phyloP scores from a whole-genome alignment of 2,888 invertebrate species.

The Callinectes sapidus region DNA sequence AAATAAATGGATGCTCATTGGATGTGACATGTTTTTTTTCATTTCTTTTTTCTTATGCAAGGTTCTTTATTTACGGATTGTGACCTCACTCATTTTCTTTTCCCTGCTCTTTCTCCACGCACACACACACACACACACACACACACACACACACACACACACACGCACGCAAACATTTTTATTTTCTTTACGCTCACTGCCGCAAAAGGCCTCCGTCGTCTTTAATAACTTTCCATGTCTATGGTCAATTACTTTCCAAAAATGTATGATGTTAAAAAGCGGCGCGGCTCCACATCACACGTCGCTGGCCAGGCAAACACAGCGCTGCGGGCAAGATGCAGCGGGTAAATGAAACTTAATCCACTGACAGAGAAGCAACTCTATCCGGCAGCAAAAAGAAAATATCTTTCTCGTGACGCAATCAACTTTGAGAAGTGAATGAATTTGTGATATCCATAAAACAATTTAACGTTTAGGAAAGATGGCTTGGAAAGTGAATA shows the following conservation, averaged over 20 bases:
- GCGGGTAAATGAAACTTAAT: not conserved
- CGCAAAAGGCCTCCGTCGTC: not conserved
- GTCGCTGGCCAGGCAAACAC: not conserved
- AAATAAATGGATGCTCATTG: slow-evolving; percentile 6
- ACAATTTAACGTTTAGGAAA: no score
- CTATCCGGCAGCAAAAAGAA: not conserved
- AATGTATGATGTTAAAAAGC: not conserved
- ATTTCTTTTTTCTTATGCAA: not conserved
- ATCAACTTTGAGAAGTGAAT: no score
- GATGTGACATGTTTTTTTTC: not conserved
- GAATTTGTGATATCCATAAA: no score
- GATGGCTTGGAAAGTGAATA: no score
- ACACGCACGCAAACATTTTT: not conserved
- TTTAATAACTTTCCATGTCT: not conserved
- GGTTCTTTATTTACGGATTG: not conserved
- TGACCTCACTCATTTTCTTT: not conserved
- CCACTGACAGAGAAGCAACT: not conserved
- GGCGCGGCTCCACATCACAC: not conserved
- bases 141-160: slow-evolving; percentile 4
- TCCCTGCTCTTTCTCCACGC: not conserved
- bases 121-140: slow-evolving; percentile 12
- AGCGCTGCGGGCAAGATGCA: not conserved
- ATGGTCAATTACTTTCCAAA: not conserved
- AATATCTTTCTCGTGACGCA: no score
- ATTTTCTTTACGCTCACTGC: not conserved